Conservation (phyloP, 37 sponge, comb jelly and placozoan species). For the Aphrocallistes beatrix region DNA sequence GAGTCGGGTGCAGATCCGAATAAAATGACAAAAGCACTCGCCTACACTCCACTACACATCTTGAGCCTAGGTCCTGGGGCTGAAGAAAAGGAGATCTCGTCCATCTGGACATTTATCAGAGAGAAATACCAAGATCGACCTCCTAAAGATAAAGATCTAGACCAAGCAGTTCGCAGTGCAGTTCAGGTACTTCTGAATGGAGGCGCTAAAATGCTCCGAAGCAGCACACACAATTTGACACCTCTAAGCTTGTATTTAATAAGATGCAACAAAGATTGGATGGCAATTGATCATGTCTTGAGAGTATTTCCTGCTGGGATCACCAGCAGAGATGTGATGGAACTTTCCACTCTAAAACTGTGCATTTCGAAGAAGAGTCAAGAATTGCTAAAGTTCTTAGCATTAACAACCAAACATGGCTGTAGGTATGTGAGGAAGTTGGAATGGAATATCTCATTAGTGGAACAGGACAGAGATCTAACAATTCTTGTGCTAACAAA, state of each 20-base stretch:
- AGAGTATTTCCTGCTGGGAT: neutral
- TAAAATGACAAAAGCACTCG: neutral
- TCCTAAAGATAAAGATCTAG: neutral
- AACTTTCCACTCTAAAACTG: neutral
- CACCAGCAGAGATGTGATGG: neutral
- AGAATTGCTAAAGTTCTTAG: neutral
- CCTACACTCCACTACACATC: neutral
- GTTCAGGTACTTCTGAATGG: neutral
- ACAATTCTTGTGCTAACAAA: neutral
- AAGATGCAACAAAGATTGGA: neutral
- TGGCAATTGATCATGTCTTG: neutral
- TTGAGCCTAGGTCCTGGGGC: neutral
- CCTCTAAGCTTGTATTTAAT: neutral
- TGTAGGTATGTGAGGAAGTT: neutral
- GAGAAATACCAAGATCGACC: neutral
- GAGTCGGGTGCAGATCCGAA: neutral
- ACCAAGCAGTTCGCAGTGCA: neutral
- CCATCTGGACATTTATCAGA: neutral
- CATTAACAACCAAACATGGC: neutral
- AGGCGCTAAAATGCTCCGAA: neutral
- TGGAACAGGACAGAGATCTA: neutral
- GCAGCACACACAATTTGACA: neutral
- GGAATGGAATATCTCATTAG: neutral
- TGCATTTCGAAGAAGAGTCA: neutral
- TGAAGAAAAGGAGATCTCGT: neutral